Percentiles rank a stretch among this genome's conserved stretches.
These are phyloP conservation scores for Cephonodes hylas DNA, from an alignment of 2,888 invertebrate species.

Conservation along the genomic window DNA sequence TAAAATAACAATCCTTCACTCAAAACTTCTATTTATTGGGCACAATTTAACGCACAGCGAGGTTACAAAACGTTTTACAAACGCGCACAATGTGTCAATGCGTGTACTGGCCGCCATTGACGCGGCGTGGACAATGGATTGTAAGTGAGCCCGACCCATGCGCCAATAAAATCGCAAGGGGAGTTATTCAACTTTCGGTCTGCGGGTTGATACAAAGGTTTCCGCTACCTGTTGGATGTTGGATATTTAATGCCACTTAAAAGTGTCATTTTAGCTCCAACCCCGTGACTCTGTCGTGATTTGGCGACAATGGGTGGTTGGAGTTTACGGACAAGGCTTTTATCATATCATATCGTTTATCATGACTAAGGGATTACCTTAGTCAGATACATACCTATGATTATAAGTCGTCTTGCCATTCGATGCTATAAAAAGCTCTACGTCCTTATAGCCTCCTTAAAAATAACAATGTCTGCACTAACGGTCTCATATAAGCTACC, in stretches of 20 bases:
- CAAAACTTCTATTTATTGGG: not conserved
- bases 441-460: no score
- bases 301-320: no score
- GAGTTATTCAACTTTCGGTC: constrained; percentile 22
- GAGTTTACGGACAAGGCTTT: no score
- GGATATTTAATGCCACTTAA: constrained; percentile 34
- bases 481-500: no score
- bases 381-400: no score
- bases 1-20: not conserved
- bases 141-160: constrained; percentile 23
- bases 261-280: no score
- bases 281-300: no score
- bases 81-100: not conserved
- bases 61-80: not conserved
- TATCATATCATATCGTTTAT: no score
- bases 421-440: no score
- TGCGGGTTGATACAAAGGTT: constrained; percentile 17
- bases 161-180: constrained; percentile 19
- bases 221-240: constrained; percentile 43
- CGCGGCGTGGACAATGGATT: constrained; percentile 14
- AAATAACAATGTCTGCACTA: no score
- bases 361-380: no score
- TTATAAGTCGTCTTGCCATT: no score
- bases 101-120: constrained; percentile 12
- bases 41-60: constrained; percentile 4